phyloP scores from a whole-genome alignment of 2,113 vertebrate species.

The Campylorhamphus procurvoides region DNA sequence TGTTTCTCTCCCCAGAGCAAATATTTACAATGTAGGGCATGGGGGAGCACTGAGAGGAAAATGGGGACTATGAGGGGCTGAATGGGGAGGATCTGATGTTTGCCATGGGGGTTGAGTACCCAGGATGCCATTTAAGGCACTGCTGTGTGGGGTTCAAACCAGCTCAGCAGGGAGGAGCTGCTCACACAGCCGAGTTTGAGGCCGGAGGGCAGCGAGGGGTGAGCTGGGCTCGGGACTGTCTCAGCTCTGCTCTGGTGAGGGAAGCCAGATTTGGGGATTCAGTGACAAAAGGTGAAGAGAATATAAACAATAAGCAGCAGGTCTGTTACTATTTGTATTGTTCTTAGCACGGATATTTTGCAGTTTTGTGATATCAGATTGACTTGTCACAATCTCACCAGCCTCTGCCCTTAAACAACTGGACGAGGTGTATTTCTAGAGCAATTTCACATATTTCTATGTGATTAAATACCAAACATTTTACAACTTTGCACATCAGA shows the following conservation, averaged over 20 bases:
- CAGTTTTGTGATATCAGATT: neutral
- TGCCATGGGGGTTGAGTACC: neutral
- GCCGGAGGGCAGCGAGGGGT: neutral
- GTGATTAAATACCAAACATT: neutral
- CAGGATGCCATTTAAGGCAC: neutral
- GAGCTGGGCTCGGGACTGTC: neutral
- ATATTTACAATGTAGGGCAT: neutral
- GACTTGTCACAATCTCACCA: neutral
- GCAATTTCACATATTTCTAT: neutral
- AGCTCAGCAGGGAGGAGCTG: neutral
- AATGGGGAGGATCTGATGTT: neutral
- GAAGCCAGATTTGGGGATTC: neutral
- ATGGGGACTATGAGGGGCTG: accelerated
- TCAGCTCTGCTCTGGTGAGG: accelerated
- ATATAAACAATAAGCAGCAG: neutral
- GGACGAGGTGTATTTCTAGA: neutral
- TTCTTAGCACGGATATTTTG: neutral
- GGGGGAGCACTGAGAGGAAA: neutral
- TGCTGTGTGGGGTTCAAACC: neutral
- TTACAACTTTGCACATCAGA: neutral
- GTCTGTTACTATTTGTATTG: neutral
- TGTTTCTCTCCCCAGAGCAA: neutral
- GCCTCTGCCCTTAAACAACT: neutral
- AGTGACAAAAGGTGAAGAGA: neutral
- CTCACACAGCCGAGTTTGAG: neutral